Percentiles rank a stretch among this genome's conserved stretches.
These are phyloP conservation scores for Peromyscus aztecus DNA, from an alignment of 2,797 vertebrate species.

Conservation along the genomic window DNA sequence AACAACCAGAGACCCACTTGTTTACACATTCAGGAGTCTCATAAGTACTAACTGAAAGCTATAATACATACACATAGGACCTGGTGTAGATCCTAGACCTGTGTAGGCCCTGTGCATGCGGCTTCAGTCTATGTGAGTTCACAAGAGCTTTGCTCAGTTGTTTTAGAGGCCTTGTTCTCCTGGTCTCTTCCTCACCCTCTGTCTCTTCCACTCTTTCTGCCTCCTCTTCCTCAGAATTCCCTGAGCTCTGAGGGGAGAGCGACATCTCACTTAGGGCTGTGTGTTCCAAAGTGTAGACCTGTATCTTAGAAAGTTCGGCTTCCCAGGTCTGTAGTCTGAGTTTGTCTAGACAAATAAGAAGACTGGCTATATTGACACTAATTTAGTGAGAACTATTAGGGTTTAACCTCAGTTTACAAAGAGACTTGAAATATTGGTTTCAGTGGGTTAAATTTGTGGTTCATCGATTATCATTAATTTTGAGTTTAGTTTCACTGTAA, in stretches of 20 bases:
- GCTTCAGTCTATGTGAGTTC: not conserved
- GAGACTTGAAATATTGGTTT: not conserved
- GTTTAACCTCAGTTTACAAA: not conserved
- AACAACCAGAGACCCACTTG: not conserved
- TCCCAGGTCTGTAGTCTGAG: not conserved
- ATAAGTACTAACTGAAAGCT: not conserved
- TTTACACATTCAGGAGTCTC: not conserved
- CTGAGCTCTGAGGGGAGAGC: not conserved
- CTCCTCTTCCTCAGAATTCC: not conserved
- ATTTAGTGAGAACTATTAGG: not conserved
- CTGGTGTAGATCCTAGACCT: no score
- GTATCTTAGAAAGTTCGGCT: not conserved
- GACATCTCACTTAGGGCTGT: not conserved
- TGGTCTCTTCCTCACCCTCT: not conserved
- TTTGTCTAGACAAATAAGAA: not conserved
- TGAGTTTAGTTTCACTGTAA: slow-evolving; percentile 27
- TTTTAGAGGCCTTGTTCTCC: not conserved
- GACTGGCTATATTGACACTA: not conserved
- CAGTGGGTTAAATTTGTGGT: not conserved
- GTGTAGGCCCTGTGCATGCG: not conserved
- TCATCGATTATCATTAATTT: not conserved
- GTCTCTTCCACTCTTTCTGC: not conserved
- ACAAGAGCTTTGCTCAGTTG: no score
- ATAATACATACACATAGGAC: no score
- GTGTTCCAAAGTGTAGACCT: not conserved